A percentile compares a stretch with the other conserved stretches of the same genome.
These are phyloP conservation scores for Arctia plantaginis DNA, from an alignment of 2,888 invertebrate genomes.

Conservation along the genomic window DNA sequence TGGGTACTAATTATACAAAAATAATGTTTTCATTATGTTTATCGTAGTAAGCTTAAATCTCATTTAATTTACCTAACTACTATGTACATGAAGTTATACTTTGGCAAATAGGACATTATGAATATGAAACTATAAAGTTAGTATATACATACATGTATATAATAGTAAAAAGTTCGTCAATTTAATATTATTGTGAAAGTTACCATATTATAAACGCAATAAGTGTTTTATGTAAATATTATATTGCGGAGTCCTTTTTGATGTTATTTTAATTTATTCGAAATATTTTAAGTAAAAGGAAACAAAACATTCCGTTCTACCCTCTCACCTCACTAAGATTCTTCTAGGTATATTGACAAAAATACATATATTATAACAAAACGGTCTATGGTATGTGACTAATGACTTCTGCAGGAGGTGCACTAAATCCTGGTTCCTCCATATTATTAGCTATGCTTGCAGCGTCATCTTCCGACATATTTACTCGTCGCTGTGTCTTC, in stretches of 20 bases:
- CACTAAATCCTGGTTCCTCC: constrained; percentile 72
- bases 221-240: background rate
- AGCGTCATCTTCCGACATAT: constrained; percentile 65
- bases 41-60: background rate
- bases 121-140: constrained; percentile 15
- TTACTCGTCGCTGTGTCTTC: constrained; percentile 66
- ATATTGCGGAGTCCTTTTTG: background rate
- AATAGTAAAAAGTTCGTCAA: background rate
- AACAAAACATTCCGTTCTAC: background rate
- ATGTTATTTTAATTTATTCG: background rate
- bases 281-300: background rate
- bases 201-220: background rate
- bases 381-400: constrained; percentile 67
- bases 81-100: constrained; percentile 43
- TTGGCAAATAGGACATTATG: constrained; percentile 35
- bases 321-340: background rate
- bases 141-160: too few relatives aligned
- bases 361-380: background rate
- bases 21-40: constrained; percentile 2
- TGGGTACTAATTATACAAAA: background rate
- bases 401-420: constrained; percentile 70
- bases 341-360: background rate
- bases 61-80: constrained; percentile 31
- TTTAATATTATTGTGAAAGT: background rate
- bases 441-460: constrained; percentile 75